phyloP scores from a whole-genome alignment of 2,113 vertebrate genomes.

The Corydoras maculifer region DNA sequence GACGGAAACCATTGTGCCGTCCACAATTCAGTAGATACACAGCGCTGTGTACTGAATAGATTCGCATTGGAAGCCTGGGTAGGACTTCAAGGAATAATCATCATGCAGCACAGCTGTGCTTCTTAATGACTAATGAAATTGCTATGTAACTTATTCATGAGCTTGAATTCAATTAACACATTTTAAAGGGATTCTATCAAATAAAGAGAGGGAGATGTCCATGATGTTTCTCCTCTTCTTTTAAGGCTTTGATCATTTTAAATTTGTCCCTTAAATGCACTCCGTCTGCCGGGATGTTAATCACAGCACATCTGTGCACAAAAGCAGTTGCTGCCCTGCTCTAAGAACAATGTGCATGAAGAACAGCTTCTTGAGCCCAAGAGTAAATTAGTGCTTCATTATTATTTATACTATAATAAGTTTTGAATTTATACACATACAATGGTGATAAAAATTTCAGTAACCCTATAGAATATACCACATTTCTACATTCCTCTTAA shows the following conservation, averaged over 20 bases:
- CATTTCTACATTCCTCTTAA: no score
- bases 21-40: no score
- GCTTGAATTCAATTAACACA: slow-evolving; percentile 25
- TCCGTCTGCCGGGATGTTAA: neutral
- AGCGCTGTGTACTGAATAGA: no score
- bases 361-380: neutral
- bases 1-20: no score
- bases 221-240: neutral
- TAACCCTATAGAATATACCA: no score
- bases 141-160: slow-evolving; percentile 24
- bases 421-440: no score
- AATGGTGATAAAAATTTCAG: no score
- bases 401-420: no score
- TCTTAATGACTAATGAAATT: slow-evolving; percentile 22
- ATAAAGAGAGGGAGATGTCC: slow-evolving; percentile 3
- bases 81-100: slow-evolving; percentile 6
- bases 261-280: neutral
- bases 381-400: no score
- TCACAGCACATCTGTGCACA: neutral
- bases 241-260: slow-evolving; percentile 20
- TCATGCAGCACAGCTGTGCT: slow-evolving; percentile 8
- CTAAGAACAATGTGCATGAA: neutral
- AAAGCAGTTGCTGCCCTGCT: neutral
- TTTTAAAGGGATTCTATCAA: slow-evolving; percentile 19
- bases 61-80: neutral